A percentile compares a stretch with the other conserved stretches of the same genome.
phyloP scores from a whole-genome alignment of 2,113 vertebrate species.

The Orycteropus afer region DNA sequence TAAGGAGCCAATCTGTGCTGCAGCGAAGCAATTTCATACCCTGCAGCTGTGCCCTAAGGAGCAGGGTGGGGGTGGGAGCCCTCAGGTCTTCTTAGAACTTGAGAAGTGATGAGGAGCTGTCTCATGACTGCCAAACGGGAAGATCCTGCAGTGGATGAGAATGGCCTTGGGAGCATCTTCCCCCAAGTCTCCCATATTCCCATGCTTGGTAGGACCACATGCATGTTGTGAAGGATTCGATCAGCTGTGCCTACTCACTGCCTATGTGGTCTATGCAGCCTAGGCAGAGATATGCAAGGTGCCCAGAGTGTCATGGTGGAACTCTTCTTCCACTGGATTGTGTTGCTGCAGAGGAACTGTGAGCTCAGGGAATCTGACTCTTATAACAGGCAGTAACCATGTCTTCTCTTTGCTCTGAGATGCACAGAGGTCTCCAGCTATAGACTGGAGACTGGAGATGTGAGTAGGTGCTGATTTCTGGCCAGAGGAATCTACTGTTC shows the following conservation, averaged over 20 bases:
- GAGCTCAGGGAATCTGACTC: too few relatives aligned
- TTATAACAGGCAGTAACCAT: background rate
- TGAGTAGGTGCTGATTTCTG: background rate
- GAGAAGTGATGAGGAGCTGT: background rate
- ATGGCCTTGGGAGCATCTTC: background rate
- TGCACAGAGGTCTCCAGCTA: background rate
- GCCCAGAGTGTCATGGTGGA: background rate
- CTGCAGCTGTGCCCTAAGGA: background rate
- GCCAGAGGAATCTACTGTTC: background rate
- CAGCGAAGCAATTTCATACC: background rate
- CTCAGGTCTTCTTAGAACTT: background rate
- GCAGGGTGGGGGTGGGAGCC: background rate
- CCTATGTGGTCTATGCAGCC: background rate
- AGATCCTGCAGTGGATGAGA: background rate
- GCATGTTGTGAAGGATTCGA: background rate
- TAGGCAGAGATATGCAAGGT: background rate
- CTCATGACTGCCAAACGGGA: background rate
- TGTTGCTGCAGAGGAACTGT: background rate
- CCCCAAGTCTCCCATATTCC: too few relatives aligned
- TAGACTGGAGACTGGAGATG: background rate
- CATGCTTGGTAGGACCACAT: background rate
- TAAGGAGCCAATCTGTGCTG: background rate
- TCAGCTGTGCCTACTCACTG: background rate
- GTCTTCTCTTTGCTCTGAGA: too few relatives aligned
- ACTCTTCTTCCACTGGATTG: background rate